Conservation (phyloP, 1,140 invertebrate species). For the Phortica variegata region DNA sequence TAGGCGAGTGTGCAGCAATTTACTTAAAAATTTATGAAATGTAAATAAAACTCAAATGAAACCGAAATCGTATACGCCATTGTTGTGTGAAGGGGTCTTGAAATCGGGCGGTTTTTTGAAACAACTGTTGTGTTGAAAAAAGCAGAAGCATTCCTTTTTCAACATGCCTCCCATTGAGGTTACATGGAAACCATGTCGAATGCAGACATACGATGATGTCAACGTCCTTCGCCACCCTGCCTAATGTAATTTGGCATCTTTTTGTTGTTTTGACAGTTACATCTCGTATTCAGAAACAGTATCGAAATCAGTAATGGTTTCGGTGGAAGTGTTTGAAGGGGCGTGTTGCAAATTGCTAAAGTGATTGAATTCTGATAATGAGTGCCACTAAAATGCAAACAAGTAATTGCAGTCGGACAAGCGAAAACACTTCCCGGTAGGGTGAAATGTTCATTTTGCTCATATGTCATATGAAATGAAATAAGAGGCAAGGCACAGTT, state of each 20-base stretch:
- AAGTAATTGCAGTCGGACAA: too few relatives aligned
- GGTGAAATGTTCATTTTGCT: too few relatives aligned
- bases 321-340: slow-evolving; percentile 13
- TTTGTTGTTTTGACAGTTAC: slow-evolving; percentile 17
- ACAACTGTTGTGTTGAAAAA: background rate
- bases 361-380: slow-evolving; percentile 46
- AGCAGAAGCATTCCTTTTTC: slow-evolving; percentile 1
- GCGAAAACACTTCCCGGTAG: too few relatives aligned
- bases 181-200: background rate
- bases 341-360: slow-evolving; percentile 39
- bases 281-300: slow-evolving; percentile 7
- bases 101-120: slow-evolving; percentile 1
- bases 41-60: slow-evolving; percentile 18
- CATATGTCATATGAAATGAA: too few relatives aligned
- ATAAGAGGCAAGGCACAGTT: too few relatives aligned
- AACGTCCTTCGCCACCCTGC: background rate
- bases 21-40: slow-evolving; percentile 26
- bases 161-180: background rate
- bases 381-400: too few relatives aligned
- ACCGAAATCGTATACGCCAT: slow-evolving; percentile 25
- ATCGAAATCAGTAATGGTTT: background rate
- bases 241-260: background rate
- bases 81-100: slow-evolving; percentile 12
- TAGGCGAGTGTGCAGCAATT: slow-evolving; percentile 3
- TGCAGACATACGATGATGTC: background rate